Evolutionary conservation across 2,113 vertebrate genomes (phyloP).

Genomic region (Phodopus roborovskii): DNA sequence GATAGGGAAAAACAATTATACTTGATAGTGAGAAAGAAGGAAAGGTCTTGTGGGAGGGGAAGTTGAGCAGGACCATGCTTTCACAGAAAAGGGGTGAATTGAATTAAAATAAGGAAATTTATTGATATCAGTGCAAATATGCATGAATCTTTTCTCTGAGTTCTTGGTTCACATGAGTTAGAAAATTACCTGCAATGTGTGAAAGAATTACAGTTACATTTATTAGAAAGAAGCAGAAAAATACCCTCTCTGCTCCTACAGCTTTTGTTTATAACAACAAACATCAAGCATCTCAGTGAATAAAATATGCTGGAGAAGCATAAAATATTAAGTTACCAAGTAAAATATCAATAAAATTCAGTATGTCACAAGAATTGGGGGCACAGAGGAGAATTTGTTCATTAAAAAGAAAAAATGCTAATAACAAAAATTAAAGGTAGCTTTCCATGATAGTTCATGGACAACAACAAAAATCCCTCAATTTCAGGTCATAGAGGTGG

Average conservation of each 20-base stretch:
- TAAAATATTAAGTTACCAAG: not conserved
- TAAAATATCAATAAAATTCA: not conserved
- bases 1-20: not conserved
- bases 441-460: not conserved
- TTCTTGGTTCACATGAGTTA: not conserved
- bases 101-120: not conserved
- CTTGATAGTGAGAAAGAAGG: not conserved
- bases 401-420: not conserved
- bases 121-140: not conserved
- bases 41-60: not conserved
- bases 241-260: not conserved
- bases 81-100: not conserved
- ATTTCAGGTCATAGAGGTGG: not conserved
- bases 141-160: not conserved
- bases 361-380: not conserved
- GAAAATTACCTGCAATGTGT: not conserved
- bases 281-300: not conserved
- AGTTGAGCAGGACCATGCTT: not conserved
- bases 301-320: not conserved
- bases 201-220: not conserved
- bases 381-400: not conserved
- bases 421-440: not conserved
- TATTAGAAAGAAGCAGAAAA: not conserved
- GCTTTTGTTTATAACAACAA: not conserved
- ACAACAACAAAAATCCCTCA: not conserved